Conservation (phyloP, 2,113 vertebrate genomes). For the Conger conger region DNA sequence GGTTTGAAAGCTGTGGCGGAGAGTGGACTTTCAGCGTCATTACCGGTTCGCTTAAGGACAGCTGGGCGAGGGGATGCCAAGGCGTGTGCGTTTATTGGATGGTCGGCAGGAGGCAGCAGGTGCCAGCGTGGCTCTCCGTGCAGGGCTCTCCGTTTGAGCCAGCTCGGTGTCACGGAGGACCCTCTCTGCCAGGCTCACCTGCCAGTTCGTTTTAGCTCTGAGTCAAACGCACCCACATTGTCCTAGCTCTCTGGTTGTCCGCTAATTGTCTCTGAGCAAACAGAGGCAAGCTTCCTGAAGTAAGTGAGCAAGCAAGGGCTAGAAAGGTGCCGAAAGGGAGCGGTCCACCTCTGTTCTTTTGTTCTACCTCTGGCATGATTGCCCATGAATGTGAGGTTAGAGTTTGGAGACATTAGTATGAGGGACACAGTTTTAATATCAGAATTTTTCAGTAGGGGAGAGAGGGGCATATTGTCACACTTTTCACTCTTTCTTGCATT, state of each 20-base stretch:
- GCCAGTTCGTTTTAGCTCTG: not conserved
- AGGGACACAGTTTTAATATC: too few relatives aligned
- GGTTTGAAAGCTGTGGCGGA: not conserved
- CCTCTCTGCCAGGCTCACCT: not conserved
- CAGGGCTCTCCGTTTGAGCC: not conserved
- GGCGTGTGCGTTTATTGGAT: not conserved
- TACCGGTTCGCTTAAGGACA: not conserved
- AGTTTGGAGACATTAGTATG: not conserved
- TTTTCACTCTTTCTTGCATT: too few relatives aligned
- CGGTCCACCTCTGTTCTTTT: not conserved
- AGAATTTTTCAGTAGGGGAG: too few relatives aligned
- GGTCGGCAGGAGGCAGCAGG: not conserved
- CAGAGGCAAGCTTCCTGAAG: not conserved
- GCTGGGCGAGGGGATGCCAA: not conserved
- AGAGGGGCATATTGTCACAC: too few relatives aligned
- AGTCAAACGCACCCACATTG: not conserved
- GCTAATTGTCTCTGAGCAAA: not conserved
- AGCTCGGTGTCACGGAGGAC: not conserved
- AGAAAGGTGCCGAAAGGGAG: not conserved
- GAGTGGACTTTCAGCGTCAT: not conserved
- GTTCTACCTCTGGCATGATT: not conserved
- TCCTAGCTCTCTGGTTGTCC: not conserved
- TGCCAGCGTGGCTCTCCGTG: not conserved
- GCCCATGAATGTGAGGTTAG: not conserved
- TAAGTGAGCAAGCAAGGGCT: not conserved